phyloP scores from a whole-genome alignment of 2,113 vertebrate species.

The Entelurus aequoreus region DNA sequence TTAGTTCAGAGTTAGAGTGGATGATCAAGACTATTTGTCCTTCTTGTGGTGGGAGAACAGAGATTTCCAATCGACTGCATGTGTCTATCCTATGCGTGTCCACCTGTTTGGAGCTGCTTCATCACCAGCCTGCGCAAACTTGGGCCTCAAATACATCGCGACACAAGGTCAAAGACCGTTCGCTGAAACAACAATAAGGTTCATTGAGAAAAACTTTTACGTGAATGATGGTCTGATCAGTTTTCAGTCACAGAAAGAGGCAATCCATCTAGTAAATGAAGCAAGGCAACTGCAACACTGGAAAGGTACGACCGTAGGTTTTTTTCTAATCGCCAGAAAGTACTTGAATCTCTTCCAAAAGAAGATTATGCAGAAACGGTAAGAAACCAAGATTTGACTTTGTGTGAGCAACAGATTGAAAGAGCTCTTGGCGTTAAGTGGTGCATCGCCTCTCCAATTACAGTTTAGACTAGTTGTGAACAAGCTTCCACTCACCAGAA shows the following conservation, averaged over 20 bases:
- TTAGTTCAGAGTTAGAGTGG: background rate
- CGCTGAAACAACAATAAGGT: background rate
- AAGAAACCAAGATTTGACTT: background rate
- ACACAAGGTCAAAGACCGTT: background rate
- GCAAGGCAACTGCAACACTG: background rate
- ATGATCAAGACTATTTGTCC: background rate
- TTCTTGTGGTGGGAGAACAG: background rate
- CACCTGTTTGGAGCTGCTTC: slow-evolving; percentile 1
- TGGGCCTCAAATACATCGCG: background rate
- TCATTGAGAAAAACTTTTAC: background rate
- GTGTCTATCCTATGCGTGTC: background rate
- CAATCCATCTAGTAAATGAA: background rate
- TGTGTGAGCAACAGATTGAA: background rate
- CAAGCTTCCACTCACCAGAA: rapidly evolving
- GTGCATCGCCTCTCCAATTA: background rate
- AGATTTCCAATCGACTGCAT: background rate
- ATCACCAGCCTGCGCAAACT: background rate
- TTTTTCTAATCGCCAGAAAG: background rate
- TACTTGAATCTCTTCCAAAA: background rate
- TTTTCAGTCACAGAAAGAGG: background rate
- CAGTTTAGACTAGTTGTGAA: background rate
- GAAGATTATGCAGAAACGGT: background rate
- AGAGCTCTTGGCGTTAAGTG: background rate
- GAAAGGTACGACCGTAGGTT: background rate
- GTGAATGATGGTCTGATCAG: background rate